Evolutionary conservation across 35 echinoderm and acorn worm genomes (phyloP), one percentile per base, ranked within the genome.

Genomic region (Anneissia japonica): DNA sequence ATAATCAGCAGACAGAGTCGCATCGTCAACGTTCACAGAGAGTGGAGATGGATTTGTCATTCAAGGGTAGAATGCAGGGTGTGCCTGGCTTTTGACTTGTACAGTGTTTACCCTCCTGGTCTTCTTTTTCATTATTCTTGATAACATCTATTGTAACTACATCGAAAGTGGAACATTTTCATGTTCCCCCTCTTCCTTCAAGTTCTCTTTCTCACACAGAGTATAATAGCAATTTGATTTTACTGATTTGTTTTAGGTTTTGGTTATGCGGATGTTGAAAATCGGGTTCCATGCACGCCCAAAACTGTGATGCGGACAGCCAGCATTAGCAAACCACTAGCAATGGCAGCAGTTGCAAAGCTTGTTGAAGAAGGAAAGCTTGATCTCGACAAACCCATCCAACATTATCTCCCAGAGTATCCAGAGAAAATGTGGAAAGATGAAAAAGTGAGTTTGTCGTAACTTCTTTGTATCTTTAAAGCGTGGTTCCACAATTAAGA

Each of bases 261-360:
- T 39, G 96, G 96, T 35, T 91, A 85, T 56, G 75, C 89, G 46
- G 96, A 99, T 85, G 84, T 99, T n/a, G 96, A 99, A 55, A 99
- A 99, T 80, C 74, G 84, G 16, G 80, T 90, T 12, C 86, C 92
- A 32, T 94, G 93, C 74, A 83, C 72, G 43, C 77, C 88, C 28
- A 36, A 83, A 1, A 74, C 82, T 79, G 89, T 94, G 13, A 72
- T 91, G 7, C 80, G 96, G 33, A 90, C 94, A n/a, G 96, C 96
- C 10, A 99, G 96, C 46, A 94, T 99, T 30, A 99, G 96, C 39
- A 99, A 99, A 74, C 81, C 89, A 19, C 77, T 99, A 9, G 91
- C 96, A 21, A 92, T 99, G 87, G 87, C 82, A 77, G 87, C 90
- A 31, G 89, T 94, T 19, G 96, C 86, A 3, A 91, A 87, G 77